phyloP scores from a whole-genome alignment of 1,140 invertebrate genomes.

The Lepidurus packardi region DNA sequence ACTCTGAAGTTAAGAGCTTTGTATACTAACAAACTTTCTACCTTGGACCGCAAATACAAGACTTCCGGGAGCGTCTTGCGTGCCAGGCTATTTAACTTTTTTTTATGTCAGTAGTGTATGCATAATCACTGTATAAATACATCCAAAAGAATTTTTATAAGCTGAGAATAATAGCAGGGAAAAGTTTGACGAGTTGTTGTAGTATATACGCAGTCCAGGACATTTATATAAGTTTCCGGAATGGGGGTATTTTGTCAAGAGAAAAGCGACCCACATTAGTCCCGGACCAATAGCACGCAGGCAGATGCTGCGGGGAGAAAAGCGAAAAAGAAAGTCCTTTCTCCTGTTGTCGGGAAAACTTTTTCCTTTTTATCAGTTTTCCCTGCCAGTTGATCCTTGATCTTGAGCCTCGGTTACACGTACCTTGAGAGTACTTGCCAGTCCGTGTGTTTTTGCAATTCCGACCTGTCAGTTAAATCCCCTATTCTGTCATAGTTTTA shows the following conservation, averaged over 20 bases:
- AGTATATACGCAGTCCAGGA: neutral
- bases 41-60: neutral
- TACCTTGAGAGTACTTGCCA: neutral
- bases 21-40: neutral
- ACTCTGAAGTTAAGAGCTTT: neutral
- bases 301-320: constrained; percentile 11
- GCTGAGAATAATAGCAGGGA: too few relatives aligned
- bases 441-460: too few relatives aligned
- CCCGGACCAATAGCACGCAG: constrained; percentile 7
- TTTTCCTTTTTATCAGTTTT: neutral
- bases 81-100: neutral
- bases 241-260: neutral
- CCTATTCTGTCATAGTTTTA: too few relatives aligned
- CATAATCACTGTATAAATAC: neutral
- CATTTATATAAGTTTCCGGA: neutral
- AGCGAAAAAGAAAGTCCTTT: constrained; percentile 15
- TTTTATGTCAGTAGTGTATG: neutral
- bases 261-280: constrained; percentile 21
- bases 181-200: too few relatives aligned
- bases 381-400: constrained; percentile 8
- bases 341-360: neutral
- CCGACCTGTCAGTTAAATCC: too few relatives aligned
- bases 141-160: neutral
- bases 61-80: neutral
- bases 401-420: constrained; percentile 17